A percentile compares a stretch with the other conserved stretches of the same genome.
Evolutionary conservation across 1,140 invertebrate genomes (phyloP).

Genomic region (Aplysia californica): DNA sequence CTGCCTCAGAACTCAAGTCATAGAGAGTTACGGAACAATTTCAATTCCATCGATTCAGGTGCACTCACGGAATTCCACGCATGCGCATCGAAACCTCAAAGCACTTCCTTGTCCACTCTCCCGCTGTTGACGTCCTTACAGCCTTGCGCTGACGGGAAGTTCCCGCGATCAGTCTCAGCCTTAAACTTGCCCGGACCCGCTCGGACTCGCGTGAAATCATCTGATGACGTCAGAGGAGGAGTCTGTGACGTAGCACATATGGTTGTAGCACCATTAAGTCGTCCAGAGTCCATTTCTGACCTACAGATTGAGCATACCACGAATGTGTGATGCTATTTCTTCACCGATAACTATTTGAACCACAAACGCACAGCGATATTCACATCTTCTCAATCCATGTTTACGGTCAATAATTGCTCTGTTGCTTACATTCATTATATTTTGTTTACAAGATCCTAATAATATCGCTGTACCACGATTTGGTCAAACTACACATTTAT

Average conservation of each 20-base stretch:
- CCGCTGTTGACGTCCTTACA: background rate
- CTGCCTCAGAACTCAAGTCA: background rate
- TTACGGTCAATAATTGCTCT: background rate
- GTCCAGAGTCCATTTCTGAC: constrained; percentile 8
- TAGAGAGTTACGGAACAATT: background rate
- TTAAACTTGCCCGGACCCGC: background rate
- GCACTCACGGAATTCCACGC: background rate
- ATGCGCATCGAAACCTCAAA: background rate
- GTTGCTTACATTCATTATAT: background rate
- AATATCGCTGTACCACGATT: background rate
- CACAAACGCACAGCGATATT: background rate
- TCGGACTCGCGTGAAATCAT: background rate
- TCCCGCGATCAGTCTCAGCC: background rate
- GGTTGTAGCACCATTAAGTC: constrained; percentile 10
- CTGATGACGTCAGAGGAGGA: background rate
- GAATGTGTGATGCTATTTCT: background rate
- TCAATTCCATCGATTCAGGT: background rate
- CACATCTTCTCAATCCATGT: background rate
- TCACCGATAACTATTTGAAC: background rate
- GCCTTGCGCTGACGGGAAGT: background rate
- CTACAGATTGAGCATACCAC: background rate
- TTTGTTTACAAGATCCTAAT: background rate
- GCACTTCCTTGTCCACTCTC: background rate
- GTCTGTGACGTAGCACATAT: background rate
- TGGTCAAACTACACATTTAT: no score